Evolutionary conservation across 2,888 invertebrate genomes (phyloP).

Genomic region (Caenorhabditis virilis): DNA sequence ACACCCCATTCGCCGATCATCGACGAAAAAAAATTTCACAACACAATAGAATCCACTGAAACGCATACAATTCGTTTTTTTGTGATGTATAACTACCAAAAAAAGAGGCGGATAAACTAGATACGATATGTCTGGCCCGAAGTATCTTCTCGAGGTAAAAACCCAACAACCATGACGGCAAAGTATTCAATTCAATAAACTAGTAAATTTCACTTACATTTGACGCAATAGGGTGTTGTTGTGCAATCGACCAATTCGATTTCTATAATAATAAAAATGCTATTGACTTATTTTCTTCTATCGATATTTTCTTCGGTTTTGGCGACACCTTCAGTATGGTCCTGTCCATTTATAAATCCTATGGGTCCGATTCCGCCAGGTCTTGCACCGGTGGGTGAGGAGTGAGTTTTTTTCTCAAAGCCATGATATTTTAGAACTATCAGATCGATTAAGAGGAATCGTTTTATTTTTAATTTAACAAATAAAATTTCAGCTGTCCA

Average conservation of each 20-base stretch:
- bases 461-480: background rate
- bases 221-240: too few species aligned
- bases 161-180: too few species aligned
- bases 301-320: background rate
- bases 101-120: background rate
- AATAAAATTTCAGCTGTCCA: conserved; percentile 53
- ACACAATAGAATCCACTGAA: too few species aligned
- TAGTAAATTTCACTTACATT: too few species aligned
- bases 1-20: too few species aligned
- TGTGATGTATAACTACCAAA: too few species aligned
- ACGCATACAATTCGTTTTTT: too few species aligned
- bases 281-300: background rate
- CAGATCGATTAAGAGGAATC: too few species aligned
- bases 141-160: too few species aligned
- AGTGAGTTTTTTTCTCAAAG: conserved; percentile 31
- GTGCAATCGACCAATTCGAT: background rate
- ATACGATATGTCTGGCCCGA: background rate
- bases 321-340: conserved; percentile 51
- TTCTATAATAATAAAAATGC: background rate
- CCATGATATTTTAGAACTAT: background rate
- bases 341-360: conserved; percentile 50
- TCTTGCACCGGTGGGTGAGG: conserved; percentile 40
- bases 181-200: too few species aligned
- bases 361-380: conserved; percentile 23
- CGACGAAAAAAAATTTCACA: too few species aligned